These are phyloP conservation scores for Lasioglossum baleicum DNA, from an alignment of 1,140 invertebrate genomes.

Conservation along the genomic window DNA sequence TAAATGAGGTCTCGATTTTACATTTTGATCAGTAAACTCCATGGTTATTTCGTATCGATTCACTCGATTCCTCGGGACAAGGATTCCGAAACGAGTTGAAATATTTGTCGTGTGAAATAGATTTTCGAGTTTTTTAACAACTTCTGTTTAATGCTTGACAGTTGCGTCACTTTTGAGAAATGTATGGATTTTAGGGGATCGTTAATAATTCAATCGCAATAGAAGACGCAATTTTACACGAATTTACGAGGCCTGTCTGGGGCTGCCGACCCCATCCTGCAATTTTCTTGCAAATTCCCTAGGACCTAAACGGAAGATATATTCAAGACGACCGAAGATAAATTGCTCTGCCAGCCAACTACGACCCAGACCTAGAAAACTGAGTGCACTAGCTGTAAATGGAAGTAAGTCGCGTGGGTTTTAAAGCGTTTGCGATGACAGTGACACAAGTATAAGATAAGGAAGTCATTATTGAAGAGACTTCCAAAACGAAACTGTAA, in stretches of 20 bases:
- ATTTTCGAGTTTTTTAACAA: too few relatives aligned
- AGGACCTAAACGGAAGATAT: slow-evolving; percentile 27
- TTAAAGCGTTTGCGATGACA: background rate
- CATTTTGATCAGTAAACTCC: background rate
- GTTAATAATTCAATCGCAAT: background rate
- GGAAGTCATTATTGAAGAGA: too few relatives aligned
- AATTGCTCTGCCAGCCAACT: background rate
- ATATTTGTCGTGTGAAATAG: too few relatives aligned
- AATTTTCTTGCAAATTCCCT: slow-evolving; percentile 19
- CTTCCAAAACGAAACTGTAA: too few relatives aligned
- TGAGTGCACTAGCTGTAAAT: background rate
- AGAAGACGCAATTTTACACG: background rate
- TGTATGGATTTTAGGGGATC: too few relatives aligned
- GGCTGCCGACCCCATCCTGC: background rate
- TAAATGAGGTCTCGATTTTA: background rate
- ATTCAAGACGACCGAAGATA: slow-evolving; percentile 28
- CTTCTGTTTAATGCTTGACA: too few relatives aligned
- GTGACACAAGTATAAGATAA: too few relatives aligned
- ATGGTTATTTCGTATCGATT: too few relatives aligned
- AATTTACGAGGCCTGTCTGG: slow-evolving; percentile 9
- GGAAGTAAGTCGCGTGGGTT: background rate
- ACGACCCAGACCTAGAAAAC: background rate
- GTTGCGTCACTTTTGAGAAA: too few relatives aligned
- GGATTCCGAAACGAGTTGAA: too few relatives aligned
- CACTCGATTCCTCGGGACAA: too few relatives aligned